Base-by-base conservation (phyloP, 2,888 invertebrate species). In the Helleia helle region DNA sequence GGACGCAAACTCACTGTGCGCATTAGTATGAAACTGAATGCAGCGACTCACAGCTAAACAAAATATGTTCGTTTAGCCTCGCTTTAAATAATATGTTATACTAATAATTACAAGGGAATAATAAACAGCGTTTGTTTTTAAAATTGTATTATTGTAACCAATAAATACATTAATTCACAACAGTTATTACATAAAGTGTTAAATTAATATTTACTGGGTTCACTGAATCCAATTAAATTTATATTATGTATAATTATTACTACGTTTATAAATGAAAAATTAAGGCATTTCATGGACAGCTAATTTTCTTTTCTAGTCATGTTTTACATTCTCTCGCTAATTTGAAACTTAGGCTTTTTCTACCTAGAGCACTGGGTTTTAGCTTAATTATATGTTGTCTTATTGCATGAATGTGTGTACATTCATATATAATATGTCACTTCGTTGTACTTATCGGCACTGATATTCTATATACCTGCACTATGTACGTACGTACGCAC, bases 161-260 rank as follows among this genome's bases (percentile, higher is more conserved):
- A 84, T 84, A 85, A 85, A 85, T 84, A 85, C 77, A 83, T 77
- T 31, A 31, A 22, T 77, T 72, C 73, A 76, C 76, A 81, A 79
- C 76, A 80, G 69, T 71, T 75, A 75, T 73, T 71, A 65, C 65
- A 59, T 56, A 46, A 45, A 46, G 48, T 59, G 62, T 71, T 70
- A 65, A 59, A 56, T 54, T 61, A 60, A 57, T 52, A 56, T 60
- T 57, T 60, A 65, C 59, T 65, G 62, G 59, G 61, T 50, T 51
- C 46, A 54, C 42, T 39, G 45, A 53, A 55, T 51, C 45, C 13
- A 14, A 41, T 38, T 43, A 40, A 28, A 25, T 42, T 40, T 34
- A 44, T 34, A 41, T 43, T 46, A 48, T 58, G 50, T 55, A 56
- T 59, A 43, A 52, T 31, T 48, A 44, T 49, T 48, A 53, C 55